A percentile compares a stretch with the other conserved stretches of the same genome.
Conservation (phyloP, 2,113 vertebrate species). For the Xenopus borealis region DNA sequence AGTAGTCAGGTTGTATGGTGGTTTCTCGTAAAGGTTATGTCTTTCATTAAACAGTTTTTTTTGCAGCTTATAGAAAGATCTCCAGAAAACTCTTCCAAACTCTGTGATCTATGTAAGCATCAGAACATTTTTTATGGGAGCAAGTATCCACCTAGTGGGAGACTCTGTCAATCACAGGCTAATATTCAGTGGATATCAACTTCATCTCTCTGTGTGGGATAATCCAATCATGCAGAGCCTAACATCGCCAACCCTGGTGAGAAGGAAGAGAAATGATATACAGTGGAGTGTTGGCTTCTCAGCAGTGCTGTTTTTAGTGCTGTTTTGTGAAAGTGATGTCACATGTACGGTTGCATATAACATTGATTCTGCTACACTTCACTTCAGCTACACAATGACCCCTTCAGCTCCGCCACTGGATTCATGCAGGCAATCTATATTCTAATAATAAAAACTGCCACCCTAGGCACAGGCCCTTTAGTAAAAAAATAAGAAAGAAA, state of each 20-base stretch:
- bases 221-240: slow-evolving; percentile 94
- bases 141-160: slow-evolving; percentile 95
- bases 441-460: too few relatives aligned
- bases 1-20: neutral
- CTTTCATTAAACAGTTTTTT: neutral
- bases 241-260: slow-evolving; percentile 83
- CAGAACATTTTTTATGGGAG: slow-evolving; percentile 93
- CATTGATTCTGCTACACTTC: too few relatives aligned
- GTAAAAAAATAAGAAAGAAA: too few relatives aligned
- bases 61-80: slow-evolving; percentile 87
- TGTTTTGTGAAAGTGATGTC: too few relatives aligned
- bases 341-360: too few relatives aligned
- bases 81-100: slow-evolving; percentile 72
- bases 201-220: slow-evolving; percentile 89
- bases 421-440: too few relatives aligned
- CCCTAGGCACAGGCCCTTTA: too few relatives aligned
- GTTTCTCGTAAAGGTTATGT: neutral
- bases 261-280: neutral
- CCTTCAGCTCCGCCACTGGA: too few relatives aligned
- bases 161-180: slow-evolving; percentile 95
- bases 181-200: slow-evolving; percentile 93
- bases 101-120: slow-evolving; percentile 85
- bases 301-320: too few relatives aligned
- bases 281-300: too few relatives aligned
- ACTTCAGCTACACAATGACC: too few relatives aligned